phyloP scores from a whole-genome alignment of 2,797 vertebrate species.

The Peromyscus eremicus region DNA sequence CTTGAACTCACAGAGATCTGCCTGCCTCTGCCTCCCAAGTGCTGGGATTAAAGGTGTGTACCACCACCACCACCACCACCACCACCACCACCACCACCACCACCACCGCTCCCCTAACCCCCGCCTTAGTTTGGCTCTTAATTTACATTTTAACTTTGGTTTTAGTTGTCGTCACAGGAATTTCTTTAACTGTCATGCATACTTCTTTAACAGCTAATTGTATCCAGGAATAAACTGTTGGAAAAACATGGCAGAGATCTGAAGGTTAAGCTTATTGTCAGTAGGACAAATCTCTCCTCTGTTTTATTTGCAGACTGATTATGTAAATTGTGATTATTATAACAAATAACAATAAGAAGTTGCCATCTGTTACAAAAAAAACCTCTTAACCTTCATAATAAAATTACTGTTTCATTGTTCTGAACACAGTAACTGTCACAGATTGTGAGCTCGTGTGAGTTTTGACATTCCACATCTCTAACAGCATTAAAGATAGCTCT shows the following conservation, averaged over 20 bases:
- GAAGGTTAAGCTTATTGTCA: conserved; percentile 1
- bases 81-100: too few species aligned
- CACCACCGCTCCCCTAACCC: too few species aligned
- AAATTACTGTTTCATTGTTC: neutral
- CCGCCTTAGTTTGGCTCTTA: conserved; percentile 33
- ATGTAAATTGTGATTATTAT: conserved; percentile 43
- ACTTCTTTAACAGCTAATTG: conserved; percentile 24
- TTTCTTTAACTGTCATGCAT: neutral
- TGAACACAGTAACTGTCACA: neutral
- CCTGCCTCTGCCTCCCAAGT: too few species aligned
- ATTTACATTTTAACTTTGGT: conserved; percentile 58
- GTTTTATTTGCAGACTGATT: conserved; percentile 16
- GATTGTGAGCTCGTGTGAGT: conserved; percentile 8
- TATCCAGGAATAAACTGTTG: neutral
- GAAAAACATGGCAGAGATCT: neutral
- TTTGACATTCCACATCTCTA: conserved; percentile 6
- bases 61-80: too few species aligned
- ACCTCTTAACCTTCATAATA: neutral
- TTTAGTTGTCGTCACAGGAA: conserved; percentile 36
- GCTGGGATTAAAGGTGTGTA: too few species aligned
- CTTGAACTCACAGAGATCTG: too few species aligned
- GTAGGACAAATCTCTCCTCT: neutral
- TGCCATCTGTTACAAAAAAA: neutral
- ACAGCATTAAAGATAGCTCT: conserved; percentile 34
- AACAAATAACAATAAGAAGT: conserved; percentile 8